phyloP scores from a whole-genome alignment of 2,888 invertebrate species.

The Mythimna lalbum region DNA sequence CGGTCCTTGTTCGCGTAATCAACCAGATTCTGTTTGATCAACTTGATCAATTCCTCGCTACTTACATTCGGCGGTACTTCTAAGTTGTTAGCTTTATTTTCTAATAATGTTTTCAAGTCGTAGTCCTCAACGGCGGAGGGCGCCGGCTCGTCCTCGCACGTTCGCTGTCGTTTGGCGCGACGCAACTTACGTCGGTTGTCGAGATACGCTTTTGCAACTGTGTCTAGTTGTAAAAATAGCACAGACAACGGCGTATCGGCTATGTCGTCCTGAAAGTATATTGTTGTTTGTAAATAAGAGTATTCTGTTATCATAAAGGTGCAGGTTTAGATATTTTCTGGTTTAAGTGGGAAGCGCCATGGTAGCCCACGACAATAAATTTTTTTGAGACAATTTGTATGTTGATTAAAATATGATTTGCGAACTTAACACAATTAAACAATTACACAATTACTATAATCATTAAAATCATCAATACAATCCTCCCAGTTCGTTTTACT shows the following conservation, averaged over 20 bases:
- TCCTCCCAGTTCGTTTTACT: too few relatives aligned
- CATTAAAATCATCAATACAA: too few relatives aligned
- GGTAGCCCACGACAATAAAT: too few relatives aligned
- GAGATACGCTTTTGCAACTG: constrained; percentile 81
- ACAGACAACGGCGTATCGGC: constrained; percentile 86
- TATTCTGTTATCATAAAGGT: too few relatives aligned
- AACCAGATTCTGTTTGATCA: constrained; percentile 80
- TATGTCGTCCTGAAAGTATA: constrained; percentile 83
- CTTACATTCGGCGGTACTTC: constrained; percentile 73
- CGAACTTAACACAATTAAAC: too few relatives aligned
- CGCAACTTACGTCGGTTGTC: constrained; percentile 81
- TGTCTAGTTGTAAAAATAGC: constrained; percentile 84
- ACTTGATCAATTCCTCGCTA: constrained; percentile 74
- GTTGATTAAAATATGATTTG: too few relatives aligned
- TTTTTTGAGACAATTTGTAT: too few relatives aligned
- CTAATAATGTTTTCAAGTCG: constrained; percentile 77
- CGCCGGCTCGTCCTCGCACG: constrained; percentile 74
- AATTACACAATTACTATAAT: too few relatives aligned
- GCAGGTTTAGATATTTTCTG: neutral
- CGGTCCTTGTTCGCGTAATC: constrained; percentile 72
- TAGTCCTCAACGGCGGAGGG: constrained; percentile 66
- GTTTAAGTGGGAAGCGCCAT: too few relatives aligned
- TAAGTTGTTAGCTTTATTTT: constrained; percentile 76
- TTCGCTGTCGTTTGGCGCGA: constrained; percentile 82
- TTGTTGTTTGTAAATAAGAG: constrained; percentile 6